phyloP scores from a whole-genome alignment of 1,140 invertebrate genomes.

The Saccostrea cuccullata region DNA sequence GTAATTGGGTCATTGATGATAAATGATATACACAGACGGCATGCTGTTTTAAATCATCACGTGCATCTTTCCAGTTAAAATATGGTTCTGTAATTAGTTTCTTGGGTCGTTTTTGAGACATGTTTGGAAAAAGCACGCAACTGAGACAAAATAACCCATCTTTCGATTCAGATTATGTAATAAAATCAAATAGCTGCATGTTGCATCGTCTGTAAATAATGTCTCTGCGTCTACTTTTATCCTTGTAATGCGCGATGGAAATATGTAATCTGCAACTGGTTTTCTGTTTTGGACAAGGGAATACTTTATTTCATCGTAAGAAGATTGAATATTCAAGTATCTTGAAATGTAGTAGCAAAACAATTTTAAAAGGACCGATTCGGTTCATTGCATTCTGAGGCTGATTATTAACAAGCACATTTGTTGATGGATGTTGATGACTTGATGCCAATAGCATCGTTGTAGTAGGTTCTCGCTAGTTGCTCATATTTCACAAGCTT shows the following conservation, averaged over 20 bases:
- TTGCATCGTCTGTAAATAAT: constrained; percentile 14
- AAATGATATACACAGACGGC: too few relatives aligned
- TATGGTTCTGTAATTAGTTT: too few relatives aligned
- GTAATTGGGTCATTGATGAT: too few relatives aligned
- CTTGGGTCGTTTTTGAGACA: too few relatives aligned
- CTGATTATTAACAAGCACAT: not conserved
- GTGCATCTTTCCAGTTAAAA: too few relatives aligned
- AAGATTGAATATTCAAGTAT: not conserved
- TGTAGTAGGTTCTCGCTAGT: not conserved
- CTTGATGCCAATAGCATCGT: not conserved
- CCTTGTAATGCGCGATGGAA: constrained; percentile 24
- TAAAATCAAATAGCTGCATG: constrained; percentile 29
- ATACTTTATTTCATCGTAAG: constrained; percentile 28
- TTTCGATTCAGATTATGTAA: constrained; percentile 34
- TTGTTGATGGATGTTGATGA: not conserved
- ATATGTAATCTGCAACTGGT: not conserved
- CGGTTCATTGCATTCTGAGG: not conserved
- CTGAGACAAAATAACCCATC: constrained; percentile 39
- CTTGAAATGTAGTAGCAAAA: not conserved
- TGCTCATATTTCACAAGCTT: not conserved
- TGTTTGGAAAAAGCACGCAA: constrained; percentile 28
- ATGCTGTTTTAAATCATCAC: too few relatives aligned
- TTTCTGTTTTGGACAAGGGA: not conserved
- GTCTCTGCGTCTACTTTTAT: not conserved
- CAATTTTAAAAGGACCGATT: not conserved